phyloP scores from a whole-genome alignment of 1,140 invertebrate species.

The Oedothorax gibbosus region DNA sequence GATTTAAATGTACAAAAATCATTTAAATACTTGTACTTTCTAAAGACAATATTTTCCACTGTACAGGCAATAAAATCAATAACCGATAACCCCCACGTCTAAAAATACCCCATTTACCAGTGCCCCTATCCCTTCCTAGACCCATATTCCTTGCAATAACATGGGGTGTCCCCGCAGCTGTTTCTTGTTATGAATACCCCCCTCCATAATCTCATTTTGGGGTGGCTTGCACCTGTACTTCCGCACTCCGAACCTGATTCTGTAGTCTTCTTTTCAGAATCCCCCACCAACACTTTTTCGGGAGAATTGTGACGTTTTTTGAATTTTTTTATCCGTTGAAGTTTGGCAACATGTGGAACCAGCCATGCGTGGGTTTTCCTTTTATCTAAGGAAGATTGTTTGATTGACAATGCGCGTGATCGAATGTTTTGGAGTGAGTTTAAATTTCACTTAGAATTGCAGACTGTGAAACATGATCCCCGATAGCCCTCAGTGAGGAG shows the following conservation, averaged over 20 bases:
- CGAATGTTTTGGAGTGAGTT: not conserved
- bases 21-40: too few species aligned
- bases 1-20: too few species aligned
- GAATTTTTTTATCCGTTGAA: constrained; percentile 17
- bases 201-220: not conserved
- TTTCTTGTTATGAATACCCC: constrained; percentile 37
- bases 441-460: not conserved
- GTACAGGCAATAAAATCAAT: too few species aligned
- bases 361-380: constrained; percentile 14
- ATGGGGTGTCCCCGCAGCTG: constrained; percentile 11
- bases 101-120: not conserved
- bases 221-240: constrained; percentile 44
- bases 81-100: too few species aligned
- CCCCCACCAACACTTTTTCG: too few species aligned
- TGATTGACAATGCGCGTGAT: constrained; percentile 23
- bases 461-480: not conserved
- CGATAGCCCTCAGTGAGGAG: too few species aligned
- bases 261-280: constrained; percentile 17
- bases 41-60: too few species aligned
- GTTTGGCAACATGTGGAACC: not conserved
- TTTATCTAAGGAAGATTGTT: not conserved
- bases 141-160: too few species aligned
- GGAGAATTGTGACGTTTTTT: constrained; percentile 11
- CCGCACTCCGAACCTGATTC: constrained; percentile 36
- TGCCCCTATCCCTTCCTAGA: not conserved